Evolutionary conservation across 2,113 vertebrate genomes (phyloP), one percentile per base, ranked within the genome.

Genomic region (Phycodurus eques): DNA sequence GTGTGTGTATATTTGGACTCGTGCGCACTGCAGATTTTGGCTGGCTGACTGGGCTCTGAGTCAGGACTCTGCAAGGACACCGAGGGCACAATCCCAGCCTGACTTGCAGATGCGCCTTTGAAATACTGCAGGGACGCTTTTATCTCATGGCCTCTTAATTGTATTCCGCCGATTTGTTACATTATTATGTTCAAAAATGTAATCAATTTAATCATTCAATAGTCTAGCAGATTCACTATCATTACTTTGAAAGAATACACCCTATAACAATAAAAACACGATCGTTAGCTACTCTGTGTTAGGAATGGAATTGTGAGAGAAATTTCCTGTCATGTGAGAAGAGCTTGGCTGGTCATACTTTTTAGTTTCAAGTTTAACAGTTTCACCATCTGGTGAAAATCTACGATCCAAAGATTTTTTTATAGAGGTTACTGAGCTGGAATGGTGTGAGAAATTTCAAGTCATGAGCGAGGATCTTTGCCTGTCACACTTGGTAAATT

Each of bases 41-140:
- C 82, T 66, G 68, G 72, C 79, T 75, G 72, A 80, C 85, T 81
- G 74, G 77, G 78, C 81, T 88, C 77, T 87, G 87, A 91, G 77
- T 91, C 87, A 90, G 83, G 83, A 89, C 84, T 90, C 85, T 90
- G 85, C 89, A 92, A 92, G 89, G 89, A 91, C 88, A 85, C 60
- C 59, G 74, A 79, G 74, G 71, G 72, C 69, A 60, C 68, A 31
- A 59, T 69, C 78, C 74, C 83, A 80, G 73, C 47, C 53, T 54
- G 60, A 73, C 42, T 11, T 68, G 78, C 71, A 82, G 77, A 56
- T 56, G 53, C 51, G 86, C 72, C 73, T 73, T 74, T 67, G 67
- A 83, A 87, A 77, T 75, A 79, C 47, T 60, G 71, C 63, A 78
- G 9, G 77, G 9, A 71, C 68, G 49, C 47, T 76, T 80, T 65